Conservation (phyloP, 2,888 invertebrate species). For the Bembecia ichneumoniformis region DNA sequence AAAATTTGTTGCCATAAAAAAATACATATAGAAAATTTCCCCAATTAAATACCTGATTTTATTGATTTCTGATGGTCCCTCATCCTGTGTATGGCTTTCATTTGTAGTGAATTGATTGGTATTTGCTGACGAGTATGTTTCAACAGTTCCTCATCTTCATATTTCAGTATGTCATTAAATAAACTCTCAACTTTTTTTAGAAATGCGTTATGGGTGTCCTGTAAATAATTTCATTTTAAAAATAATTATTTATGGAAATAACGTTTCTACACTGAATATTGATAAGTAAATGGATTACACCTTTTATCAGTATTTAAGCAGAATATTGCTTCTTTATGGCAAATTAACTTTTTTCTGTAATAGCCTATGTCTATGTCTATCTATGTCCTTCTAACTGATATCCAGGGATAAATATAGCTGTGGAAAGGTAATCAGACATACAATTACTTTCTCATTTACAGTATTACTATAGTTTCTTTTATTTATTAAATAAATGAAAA, state of each 20-base stretch:
- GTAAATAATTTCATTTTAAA: slow-evolving; percentile 8
- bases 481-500: too few relatives aligned
- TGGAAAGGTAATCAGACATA: too few relatives aligned
- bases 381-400: too few relatives aligned
- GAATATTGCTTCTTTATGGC: not conserved
- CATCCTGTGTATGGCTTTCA: slow-evolving; percentile 75
- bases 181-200: slow-evolving; percentile 38
- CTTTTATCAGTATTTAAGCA: too few relatives aligned
- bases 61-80: slow-evolving; percentile 74
- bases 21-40: too few relatives aligned
- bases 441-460: too few relatives aligned
- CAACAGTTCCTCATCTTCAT: slow-evolving; percentile 79
- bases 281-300: not conserved
- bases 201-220: slow-evolving; percentile 49
- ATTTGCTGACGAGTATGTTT: slow-evolving; percentile 76
- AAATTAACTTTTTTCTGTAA: too few relatives aligned
- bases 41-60: slow-evolving; percentile 51
- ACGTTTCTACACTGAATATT: not conserved
- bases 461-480: too few relatives aligned
- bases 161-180: slow-evolving; percentile 75
- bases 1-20: too few relatives aligned
- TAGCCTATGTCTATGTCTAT: too few relatives aligned
- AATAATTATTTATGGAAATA: not conserved
- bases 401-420: too few relatives aligned
- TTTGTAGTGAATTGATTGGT: slow-evolving; percentile 76